phyloP scores from a whole-genome alignment of 2,888 invertebrate genomes.

The Volucella bombylans region DNA sequence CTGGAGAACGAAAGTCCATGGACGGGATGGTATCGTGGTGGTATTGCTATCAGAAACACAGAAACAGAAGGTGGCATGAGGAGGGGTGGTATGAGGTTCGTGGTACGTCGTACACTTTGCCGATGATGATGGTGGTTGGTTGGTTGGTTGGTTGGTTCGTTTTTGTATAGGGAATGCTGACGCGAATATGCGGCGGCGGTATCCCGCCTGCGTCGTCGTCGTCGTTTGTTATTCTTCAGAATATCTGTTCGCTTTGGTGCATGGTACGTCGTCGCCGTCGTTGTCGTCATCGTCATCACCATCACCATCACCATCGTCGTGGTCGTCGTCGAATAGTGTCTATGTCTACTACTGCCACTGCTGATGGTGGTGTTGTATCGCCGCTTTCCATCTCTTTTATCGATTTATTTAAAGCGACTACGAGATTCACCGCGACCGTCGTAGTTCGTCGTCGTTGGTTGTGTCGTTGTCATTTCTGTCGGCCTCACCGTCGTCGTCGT shows the following conservation, averaged over 20 bases:
- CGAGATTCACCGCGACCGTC: conserved; percentile 63
- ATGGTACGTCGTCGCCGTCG: conserved; percentile 51
- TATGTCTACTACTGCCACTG: conserved; percentile 56
- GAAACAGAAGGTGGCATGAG: conserved; percentile 27
- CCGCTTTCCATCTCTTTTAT: conserved; percentile 73
- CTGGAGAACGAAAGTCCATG: conserved; percentile 68
- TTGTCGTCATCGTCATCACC: conserved; percentile 34
- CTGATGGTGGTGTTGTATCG: conserved; percentile 68
- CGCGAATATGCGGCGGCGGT: conserved; percentile 73
- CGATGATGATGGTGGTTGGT: conserved; percentile 21
- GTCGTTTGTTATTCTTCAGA: conserved; percentile 57
- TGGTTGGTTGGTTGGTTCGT: conserved; percentile 68
- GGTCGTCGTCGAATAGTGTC: conserved; percentile 61
- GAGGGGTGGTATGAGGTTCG: background rate
- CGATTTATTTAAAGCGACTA: conserved; percentile 70
- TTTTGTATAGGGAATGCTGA: conserved; percentile 68
- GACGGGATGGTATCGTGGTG: conserved; percentile 57
- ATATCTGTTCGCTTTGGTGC: conserved; percentile 56
- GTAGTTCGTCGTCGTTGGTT: conserved; percentile 30
- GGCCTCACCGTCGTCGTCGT: conserved; percentile 49
- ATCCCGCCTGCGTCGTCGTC: conserved; percentile 71
- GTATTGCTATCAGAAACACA: conserved; percentile 30
- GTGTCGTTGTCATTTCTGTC: conserved; percentile 68
- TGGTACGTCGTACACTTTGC: too few relatives aligned
- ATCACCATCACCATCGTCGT: conserved; percentile 55